A percentile compares a stretch with the other conserved stretches of the same genome.
Evolutionary conservation across 2,797 vertebrate species (phyloP).

Genomic region (Pelochelys cantorii): DNA sequence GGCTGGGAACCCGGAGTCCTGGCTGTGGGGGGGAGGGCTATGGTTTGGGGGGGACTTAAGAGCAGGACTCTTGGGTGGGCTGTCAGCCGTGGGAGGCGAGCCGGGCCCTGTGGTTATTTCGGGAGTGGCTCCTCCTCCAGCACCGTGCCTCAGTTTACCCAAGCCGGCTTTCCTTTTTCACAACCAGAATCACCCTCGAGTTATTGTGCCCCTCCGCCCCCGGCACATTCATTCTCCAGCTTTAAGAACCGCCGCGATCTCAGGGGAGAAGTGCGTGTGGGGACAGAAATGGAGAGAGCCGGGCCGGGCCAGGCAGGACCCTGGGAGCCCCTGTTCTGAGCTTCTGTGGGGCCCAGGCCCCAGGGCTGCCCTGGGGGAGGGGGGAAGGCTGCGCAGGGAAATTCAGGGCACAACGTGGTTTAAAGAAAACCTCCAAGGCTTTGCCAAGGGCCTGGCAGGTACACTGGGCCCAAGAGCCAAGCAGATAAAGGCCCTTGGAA

Average conservation of each 20-base stretch:
- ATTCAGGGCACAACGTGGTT: neutral
- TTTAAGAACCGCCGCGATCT: neutral
- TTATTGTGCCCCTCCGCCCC: no score
- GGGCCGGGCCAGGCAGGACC: no score
- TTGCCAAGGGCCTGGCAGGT: no score
- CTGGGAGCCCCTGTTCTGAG: no score
- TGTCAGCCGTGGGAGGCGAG: no score
- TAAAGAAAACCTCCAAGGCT: no score
- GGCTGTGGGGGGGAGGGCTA: neutral
- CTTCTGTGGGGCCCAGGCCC: no score
- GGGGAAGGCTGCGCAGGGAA: neutral
- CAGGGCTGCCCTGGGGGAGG: no score
- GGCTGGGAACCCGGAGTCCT: neutral
- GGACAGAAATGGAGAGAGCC: neutral
- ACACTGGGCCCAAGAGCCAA: neutral
- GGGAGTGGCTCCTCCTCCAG: neutral
- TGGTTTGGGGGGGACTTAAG: no score
- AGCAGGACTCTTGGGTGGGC: no score
- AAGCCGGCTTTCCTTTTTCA: neutral
- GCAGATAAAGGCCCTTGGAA: neutral
- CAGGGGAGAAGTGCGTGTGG: neutral
- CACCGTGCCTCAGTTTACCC: neutral
- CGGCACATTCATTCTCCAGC: neutral
- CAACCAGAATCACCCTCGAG: neutral
- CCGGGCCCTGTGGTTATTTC: no score